Base-by-base conservation (phyloP, 92 coral and sea anemone species). In the Plumapathes pennacea region DNA sequence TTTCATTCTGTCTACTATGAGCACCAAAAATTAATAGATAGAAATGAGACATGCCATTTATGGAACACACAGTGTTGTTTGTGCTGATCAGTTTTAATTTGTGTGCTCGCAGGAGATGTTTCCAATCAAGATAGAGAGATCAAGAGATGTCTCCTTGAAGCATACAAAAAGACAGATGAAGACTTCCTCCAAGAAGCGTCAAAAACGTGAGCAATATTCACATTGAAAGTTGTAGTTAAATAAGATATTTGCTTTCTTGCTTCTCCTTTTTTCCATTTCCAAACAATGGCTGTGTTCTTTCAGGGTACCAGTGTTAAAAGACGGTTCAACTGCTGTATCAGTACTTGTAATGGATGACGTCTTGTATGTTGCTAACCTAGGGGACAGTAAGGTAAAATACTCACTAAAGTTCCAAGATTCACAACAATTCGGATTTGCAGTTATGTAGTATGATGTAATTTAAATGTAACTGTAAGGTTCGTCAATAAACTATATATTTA, bases 271-370 rank as follows among this genome's bases (percentile, higher is more conserved):
- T 36, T 7, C n/a, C n/a, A 7, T n/a, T 36, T n/a, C n/a, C n/a
- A n/a, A n/a, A n/a, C n/a, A n/a, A n/a, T n/a, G 27, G 14, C 3
- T 53, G 12, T 27, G 25, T 2, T 37, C 51, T 6, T 19, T 19
- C 38, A 92, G 99, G 38, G 80, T 82, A 24, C 99, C 99, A 4
- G 78, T 78, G 0, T 69, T 85, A 30, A 94, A 89, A 50, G 99
- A 94, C 67, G 99, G 99, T 2, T 94, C 99, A 3, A 94, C 99
- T 32, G 99, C 99, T 26, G 96, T 94, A 23, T 75, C 94, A 14
- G 82, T 83, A 3, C 83, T 94, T 8, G 77, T 73, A 5, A 38
- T 84, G 17, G 89, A 94, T 74, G 90, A 94, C 37, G 83, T 82
- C 1, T 64, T 94, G 59, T 94, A 94, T 74, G 90, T 85, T 25